Base-by-base conservation (phyloP, 1,140 invertebrate genomes). In the Anoplophora glabripennis region DNA sequence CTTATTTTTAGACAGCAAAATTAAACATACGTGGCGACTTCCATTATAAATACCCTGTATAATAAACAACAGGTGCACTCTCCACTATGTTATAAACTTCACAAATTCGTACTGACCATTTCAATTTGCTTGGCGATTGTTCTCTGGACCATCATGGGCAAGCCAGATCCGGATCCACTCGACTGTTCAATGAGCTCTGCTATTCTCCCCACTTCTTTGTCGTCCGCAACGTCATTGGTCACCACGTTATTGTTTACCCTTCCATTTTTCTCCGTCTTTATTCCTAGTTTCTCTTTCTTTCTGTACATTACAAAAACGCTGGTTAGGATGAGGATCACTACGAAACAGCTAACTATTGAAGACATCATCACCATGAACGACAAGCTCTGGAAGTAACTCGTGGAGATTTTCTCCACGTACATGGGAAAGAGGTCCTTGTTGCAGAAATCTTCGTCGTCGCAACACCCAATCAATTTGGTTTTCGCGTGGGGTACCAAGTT, bases 121-220 rank as follows among this genome's bases (percentile, higher is more conserved):
- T 90, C 85, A 37, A 98, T 87, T 75, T 98, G 94, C 72, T 93
- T 92, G 28, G 94, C 94, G 45, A 99, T 92, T 0, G 95, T 98
- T 61, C 95, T 76, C 76, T 98, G 94, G 54, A 96, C 93, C 72
- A 98, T 81, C 3, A 94, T 79, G 0, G 94, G 93, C 44, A 96
- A 76, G 1, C 94, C 94, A 0, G 93, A 94, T 4, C 94, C 94
- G 9, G 92, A 94, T 15, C 94, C 94, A 35, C 78, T 79, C 57
- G 86, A 90, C 63, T 89, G 86, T 44, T 94, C 92, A n/a, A 93
- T 86, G 46, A 91, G 78, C 65, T 88, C 87, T 38, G 84, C 82
- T 1, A 89, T 3, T 40, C 2, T 14, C 8, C 14, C 21, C 21
- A 28, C 1, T 17, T 2, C 44, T 17, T 18, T 46, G 12, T 21